Evolutionary conservation across 2,888 invertebrate species (phyloP).

Genomic region (Glaucopsyche alexis): DNA sequence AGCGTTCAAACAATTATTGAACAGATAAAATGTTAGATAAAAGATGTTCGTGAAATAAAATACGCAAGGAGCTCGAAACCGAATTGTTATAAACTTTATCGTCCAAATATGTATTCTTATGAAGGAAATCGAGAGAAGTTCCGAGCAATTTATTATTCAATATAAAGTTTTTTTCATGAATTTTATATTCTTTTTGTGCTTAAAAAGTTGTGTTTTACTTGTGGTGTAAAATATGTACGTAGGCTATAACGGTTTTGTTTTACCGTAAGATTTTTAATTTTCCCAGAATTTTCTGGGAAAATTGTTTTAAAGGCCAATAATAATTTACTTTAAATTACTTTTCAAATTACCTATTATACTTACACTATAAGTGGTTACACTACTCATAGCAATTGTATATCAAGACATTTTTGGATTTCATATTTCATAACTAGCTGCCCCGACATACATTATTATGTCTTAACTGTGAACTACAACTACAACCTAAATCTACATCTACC

Average conservation of each 20-base stretch:
- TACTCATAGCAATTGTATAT: too few species aligned
- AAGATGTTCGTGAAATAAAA: constrained; percentile 14
- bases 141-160: constrained; percentile 7
- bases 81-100: constrained; percentile 12
- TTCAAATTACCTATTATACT: too few species aligned
- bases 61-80: constrained; percentile 16
- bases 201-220: background rate
- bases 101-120: background rate
- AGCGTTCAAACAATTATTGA: background rate
- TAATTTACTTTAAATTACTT: too few species aligned
- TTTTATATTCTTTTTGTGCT: constrained; percentile 14
- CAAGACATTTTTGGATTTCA: too few species aligned
- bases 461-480: too few species aligned
- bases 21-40: constrained; percentile 3
- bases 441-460: too few species aligned
- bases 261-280: background rate
- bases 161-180: constrained; percentile 21
- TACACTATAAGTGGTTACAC: too few species aligned
- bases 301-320: too few species aligned
- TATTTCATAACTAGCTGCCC: too few species aligned
- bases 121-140: constrained; percentile 2
- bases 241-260: background rate
- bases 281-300: background rate
- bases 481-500: too few species aligned
- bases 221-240: constrained; percentile 1